These are phyloP conservation scores for Patella vulgata DNA, from an alignment of 1,140 invertebrate species.

Conservation along the genomic window DNA sequence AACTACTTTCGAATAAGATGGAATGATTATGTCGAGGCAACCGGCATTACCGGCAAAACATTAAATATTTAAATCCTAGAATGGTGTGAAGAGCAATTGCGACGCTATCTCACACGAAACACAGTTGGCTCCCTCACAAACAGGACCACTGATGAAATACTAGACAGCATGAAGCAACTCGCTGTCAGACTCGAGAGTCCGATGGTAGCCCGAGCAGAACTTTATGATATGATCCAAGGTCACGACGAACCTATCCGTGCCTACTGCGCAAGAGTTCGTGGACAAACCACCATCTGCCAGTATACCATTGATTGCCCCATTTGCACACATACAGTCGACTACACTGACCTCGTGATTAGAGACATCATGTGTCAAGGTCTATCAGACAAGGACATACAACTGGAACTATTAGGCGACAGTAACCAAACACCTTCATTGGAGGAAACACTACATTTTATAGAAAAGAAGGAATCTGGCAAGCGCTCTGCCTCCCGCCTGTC, in stretches of 20 bases:
- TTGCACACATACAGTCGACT: slow-evolving; percentile 23
- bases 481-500: slow-evolving; percentile 20
- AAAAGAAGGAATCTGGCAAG: slow-evolving; percentile 34
- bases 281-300: slow-evolving; percentile 30
- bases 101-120: slow-evolving; percentile 30
- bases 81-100: slow-evolving; percentile 33
- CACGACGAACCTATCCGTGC: slow-evolving; percentile 26
- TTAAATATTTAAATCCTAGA: slow-evolving; percentile 28
- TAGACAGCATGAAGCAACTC: slow-evolving; percentile 25
- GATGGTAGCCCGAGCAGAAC: slow-evolving; percentile 27
- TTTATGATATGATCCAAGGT: slow-evolving; percentile 36
- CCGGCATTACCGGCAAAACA: slow-evolving; percentile 23
- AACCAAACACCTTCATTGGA: slow-evolving; percentile 30
- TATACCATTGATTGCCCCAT: slow-evolving; percentile 17
- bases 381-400: too few relatives aligned
- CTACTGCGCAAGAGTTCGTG: slow-evolving; percentile 21
- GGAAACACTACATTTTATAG: slow-evolving; percentile 24
- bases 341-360: slow-evolving; percentile 25
- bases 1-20: background rate
- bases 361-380: too few relatives aligned
- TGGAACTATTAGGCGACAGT: slow-evolving; percentile 29
- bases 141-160: slow-evolving; percentile 24
- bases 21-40: slow-evolving; percentile 26
- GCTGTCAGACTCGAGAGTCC: slow-evolving; percentile 27
- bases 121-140: slow-evolving; percentile 21